These are phyloP conservation scores for Clavelina lepadiformis DNA, from an alignment of 23 tunicate genomes.

Conservation along the genomic window DNA sequence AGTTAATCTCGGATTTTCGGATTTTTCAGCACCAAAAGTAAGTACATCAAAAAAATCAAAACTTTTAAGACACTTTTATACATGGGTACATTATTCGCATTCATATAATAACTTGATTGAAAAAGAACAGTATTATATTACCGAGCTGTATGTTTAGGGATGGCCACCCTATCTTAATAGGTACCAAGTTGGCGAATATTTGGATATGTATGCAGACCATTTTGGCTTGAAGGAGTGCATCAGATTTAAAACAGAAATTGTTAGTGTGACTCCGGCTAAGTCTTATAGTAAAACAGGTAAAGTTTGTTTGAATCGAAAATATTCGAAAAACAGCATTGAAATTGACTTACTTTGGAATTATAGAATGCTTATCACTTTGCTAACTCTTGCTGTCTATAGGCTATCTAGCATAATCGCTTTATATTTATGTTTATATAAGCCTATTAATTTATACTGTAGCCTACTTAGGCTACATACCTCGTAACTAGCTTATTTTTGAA, in stretches of 20 bases:
- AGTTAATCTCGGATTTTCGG: slow-evolving; percentile 45
- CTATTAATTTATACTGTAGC: too few relatives aligned
- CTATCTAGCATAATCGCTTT: not conserved
- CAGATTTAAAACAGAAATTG: slow-evolving; percentile 33
- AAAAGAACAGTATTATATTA: not conserved
- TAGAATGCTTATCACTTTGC: not conserved
- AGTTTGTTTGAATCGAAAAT: too few relatives aligned
- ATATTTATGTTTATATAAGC: not conserved
- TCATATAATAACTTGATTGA: not conserved
- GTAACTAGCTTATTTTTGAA: not conserved
- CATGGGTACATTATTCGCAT: too few relatives aligned
- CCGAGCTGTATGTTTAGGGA: slow-evolving; percentile 56
- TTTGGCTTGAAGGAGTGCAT: slow-evolving; percentile 26
- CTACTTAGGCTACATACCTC: too few relatives aligned
- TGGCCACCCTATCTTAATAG: slow-evolving; percentile 44
- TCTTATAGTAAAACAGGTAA: slow-evolving; percentile 34
- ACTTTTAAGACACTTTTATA: too few relatives aligned
- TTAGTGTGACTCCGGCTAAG: slow-evolving; percentile 3
- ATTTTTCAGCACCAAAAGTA: slow-evolving; percentile 64
- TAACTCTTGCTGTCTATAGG: not conserved
- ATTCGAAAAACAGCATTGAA: too few relatives aligned
- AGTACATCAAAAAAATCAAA: too few relatives aligned
- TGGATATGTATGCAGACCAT: slow-evolving; percentile 47
- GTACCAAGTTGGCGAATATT: slow-evolving; percentile 26
- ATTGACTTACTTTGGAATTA: not conserved